Conservation (phyloP, 2,888 invertebrate genomes). For the Amitus sp. region DNA sequence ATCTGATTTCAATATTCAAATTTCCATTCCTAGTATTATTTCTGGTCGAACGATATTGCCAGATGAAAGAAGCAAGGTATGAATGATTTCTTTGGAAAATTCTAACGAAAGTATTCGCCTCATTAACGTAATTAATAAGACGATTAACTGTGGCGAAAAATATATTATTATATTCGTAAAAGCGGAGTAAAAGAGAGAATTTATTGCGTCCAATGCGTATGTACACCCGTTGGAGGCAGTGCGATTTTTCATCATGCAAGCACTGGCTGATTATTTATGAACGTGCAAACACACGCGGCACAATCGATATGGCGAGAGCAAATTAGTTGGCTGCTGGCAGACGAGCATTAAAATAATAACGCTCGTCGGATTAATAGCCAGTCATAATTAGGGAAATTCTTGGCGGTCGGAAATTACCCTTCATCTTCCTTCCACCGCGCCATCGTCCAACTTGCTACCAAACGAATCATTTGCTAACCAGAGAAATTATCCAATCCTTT, state of each 20-base stretch:
- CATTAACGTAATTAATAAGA: conserved; percentile 19
- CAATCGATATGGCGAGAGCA: conserved; percentile 59
- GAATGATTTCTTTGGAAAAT: background rate
- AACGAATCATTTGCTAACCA: conserved; percentile 35
- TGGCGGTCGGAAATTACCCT: conserved; percentile 47
- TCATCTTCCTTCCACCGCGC: conserved; percentile 34
- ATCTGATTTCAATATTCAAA: no score
- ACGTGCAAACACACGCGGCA: conserved; percentile 55
- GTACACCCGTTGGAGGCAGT: conserved; percentile 2
- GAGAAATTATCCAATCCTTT: conserved; percentile 30
- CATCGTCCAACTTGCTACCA: conserved; percentile 11
- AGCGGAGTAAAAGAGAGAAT: conserved; percentile 45
- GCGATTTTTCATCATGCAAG: conserved; percentile 53
- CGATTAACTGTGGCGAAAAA: conserved; percentile 7
- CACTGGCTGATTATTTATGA: conserved; percentile 59
- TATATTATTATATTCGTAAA: conserved; percentile 40
- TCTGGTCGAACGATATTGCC: no score
- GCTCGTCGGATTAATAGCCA: conserved; percentile 59
- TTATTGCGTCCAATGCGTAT: conserved; percentile 44
- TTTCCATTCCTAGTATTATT: no score
- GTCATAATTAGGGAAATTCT: conserved; percentile 63
- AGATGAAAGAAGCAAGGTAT: no score
- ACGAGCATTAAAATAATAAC: conserved; percentile 62
- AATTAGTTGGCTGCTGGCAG: conserved; percentile 56
- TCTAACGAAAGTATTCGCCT: background rate